These are phyloP conservation scores for Plecotus auritus DNA, from an alignment of 2,113 vertebrate species.

Conservation along the genomic window DNA sequence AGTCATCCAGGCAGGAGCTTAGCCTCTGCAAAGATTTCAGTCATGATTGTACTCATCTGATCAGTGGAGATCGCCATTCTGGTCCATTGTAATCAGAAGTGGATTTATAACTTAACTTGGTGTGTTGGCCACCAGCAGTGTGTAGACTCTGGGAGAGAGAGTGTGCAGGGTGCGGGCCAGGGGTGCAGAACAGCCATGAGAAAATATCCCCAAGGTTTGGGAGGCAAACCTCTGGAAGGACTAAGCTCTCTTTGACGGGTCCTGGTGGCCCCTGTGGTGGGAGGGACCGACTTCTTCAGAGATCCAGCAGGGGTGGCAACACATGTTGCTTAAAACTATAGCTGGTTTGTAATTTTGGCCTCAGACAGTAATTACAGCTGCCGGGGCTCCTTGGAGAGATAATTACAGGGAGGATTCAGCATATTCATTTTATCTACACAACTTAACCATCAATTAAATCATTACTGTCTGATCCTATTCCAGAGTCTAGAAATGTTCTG, in stretches of 20 bases:
- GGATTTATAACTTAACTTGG: neutral
- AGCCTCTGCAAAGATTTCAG: neutral
- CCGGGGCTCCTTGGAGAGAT: constrained; percentile 73
- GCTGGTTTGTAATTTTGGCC: constrained; percentile 78
- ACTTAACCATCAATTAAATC: constrained; percentile 81
- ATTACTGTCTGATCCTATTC: constrained; percentile 78
- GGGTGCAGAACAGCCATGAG: accelerated
- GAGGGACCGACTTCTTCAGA: constrained; percentile 45
- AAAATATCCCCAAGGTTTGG: neutral
- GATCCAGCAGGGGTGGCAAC: constrained; percentile 9
- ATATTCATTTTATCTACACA: constrained; percentile 74
- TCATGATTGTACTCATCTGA: neutral
- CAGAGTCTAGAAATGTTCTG: constrained; percentile 71
- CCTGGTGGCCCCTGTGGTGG: neutral
- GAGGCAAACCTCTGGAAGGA: neutral
- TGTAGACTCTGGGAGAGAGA: neutral
- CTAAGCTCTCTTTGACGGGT: too few species aligned
- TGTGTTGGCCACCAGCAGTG: neutral
- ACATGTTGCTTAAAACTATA: constrained; percentile 74
- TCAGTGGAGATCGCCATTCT: neutral
- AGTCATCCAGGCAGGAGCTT: neutral
- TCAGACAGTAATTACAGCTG: constrained; percentile 79
- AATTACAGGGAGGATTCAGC: constrained; percentile 78
- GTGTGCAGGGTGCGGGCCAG: neutral
- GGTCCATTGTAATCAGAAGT: neutral